Base-by-base conservation (phyloP, 2,888 invertebrate species). In the Chrysodeixis includens region DNA sequence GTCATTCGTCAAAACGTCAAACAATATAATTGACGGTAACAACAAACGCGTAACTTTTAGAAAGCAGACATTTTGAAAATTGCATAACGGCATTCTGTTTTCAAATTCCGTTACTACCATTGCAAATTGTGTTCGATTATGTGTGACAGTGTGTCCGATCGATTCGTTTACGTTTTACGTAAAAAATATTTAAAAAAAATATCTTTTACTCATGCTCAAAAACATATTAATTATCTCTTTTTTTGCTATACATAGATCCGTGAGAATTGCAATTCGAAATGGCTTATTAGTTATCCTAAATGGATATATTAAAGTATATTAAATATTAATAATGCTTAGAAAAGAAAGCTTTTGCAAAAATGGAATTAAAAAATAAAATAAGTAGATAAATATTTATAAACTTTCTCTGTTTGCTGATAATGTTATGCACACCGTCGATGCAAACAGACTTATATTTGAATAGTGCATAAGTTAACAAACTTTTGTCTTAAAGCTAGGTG, bases 61-160 rank as follows among this genome's bases (percentile, higher is more conserved):
- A 49, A 49, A 49, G 20, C 20, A 20, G 10, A 4, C 20, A 10
- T 49, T 49, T 49, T 18, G 20, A 9, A 49, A 18, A 49, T 49
- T 18, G 46, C 46, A 20, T 49, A 49, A 49, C 46, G 46, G 46
- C 20, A 49, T 18, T 49, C 18, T 49, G 20, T 49, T 20, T 49
- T 18, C 46, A 20, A 49, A 20, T 9, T 9, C 46, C 46, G 46
- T 49, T 49, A 20, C 46, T 5, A 18, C 18, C 20, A 49, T 49
- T 10, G 46, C 46, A 20, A 49, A 49, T 49, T 20, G 20, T 49
- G 10, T 9, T 49, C 40, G 20, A 49, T 49, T 18, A 18, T 20
- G 18, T 49, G 44, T 44, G 44, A 16, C 16, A 35, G 44, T 44
- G 46, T 49, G 46, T 10, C 20, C 46, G 10, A 49, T 49, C 16